phyloP scores from a whole-genome alignment of 2,888 invertebrate genomes.

The Lasius platythorax region DNA sequence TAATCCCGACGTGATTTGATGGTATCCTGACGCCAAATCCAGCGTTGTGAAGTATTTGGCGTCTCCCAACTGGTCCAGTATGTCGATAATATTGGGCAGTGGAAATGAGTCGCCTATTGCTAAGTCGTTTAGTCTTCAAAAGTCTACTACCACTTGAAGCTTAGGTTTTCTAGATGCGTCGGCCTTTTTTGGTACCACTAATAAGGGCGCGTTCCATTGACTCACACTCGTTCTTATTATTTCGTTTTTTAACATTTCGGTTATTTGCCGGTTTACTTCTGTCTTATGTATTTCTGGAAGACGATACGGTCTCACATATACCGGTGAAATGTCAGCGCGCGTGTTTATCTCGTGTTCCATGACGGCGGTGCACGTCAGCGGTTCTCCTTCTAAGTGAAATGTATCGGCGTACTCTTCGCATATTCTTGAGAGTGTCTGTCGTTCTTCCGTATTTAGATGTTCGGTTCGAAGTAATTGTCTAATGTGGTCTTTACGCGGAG shows the following conservation, averaged over 20 bases:
- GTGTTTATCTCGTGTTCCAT: neutral
- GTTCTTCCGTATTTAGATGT: no score
- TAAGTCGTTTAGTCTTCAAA: neutral
- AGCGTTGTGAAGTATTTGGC: no score
- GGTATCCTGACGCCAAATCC: no score
- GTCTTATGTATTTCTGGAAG: neutral
- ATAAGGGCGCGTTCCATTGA: no score
- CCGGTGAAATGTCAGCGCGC: fast-evolving
- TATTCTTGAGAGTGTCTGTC: no score
- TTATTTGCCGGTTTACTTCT: neutral
- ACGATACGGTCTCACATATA: neutral
- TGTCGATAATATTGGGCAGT: neutral
- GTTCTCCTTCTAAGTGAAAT: neutral
- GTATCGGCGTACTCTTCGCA: neutral
- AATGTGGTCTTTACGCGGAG: no score
- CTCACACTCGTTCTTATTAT: neutral
- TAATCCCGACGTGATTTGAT: no score
- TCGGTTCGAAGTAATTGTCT: no score
- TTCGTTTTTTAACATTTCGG: neutral
- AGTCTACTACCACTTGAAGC: no score
- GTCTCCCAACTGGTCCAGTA: no score
- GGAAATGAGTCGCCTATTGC: neutral
- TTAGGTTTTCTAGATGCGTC: no score
- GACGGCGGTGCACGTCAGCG: neutral
- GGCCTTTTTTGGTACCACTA: no score